phyloP scores from a whole-genome alignment of 2,797 vertebrate species.

The Heteromormyrus szaboi region DNA sequence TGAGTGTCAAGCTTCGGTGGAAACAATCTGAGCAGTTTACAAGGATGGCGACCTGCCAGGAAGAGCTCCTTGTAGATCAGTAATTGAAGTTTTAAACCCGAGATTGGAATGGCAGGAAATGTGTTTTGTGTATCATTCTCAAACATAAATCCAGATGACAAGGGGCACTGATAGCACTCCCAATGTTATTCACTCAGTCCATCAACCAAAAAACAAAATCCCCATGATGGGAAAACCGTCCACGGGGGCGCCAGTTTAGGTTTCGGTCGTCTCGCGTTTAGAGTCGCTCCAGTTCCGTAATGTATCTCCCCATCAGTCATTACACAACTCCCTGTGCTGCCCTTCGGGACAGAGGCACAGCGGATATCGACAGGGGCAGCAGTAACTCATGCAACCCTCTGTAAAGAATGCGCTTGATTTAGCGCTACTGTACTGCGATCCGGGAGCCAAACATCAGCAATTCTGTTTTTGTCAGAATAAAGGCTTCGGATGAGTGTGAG shows the following conservation, averaged over 20 bases:
- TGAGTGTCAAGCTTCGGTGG: not conserved
- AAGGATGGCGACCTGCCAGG: conserved; percentile 53
- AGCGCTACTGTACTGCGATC: not conserved
- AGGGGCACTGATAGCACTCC: not conserved
- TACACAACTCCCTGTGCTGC: conserved; percentile 9
- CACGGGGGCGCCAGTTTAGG: conserved; percentile 5
- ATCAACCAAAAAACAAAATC: conserved; percentile 8
- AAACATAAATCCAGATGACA: conserved; percentile 26
- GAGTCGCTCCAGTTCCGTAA: conserved; percentile 21
- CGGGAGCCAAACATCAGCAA: not conserved
- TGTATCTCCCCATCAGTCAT: not conserved
- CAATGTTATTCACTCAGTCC: conserved; percentile 10
- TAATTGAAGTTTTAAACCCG: conserved; percentile 18
- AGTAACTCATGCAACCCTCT: not conserved
- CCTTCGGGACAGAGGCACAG: not conserved
- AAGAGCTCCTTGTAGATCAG: conserved; percentile 18
- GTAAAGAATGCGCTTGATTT: conserved; percentile 9
- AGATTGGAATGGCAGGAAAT: conserved; percentile 24
- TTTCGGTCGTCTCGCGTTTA: conserved; percentile 4
- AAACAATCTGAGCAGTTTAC: conserved; percentile 56
- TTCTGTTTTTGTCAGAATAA: not conserved
- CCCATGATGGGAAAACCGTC: conserved; percentile 13
- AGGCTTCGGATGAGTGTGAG: not conserved
- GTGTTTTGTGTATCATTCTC: conserved; percentile 23
- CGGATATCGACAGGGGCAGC: not conserved